These are phyloP conservation scores for Gouania willdenowi DNA, from an alignment of 2,797 vertebrate genomes.

Conservation along the genomic window DNA sequence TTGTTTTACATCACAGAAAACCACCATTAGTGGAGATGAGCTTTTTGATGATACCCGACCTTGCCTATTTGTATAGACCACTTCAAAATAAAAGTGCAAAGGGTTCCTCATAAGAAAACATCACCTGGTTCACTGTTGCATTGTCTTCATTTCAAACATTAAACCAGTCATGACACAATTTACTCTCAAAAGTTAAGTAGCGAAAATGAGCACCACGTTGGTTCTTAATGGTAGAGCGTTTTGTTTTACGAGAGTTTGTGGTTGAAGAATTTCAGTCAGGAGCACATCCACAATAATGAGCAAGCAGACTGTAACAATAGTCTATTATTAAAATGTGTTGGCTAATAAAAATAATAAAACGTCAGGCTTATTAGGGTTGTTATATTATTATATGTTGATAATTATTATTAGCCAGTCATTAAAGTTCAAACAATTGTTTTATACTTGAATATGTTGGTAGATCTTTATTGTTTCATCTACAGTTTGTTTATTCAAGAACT, in stretches of 20 bases:
- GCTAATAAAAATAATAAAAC: no score
- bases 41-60: background rate
- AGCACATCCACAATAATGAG: conserved; percentile 10
- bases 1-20: no score
- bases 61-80: conserved; percentile 8
- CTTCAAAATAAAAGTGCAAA: conserved; percentile 1
- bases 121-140: conserved; percentile 14
- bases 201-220: conserved; percentile 42
- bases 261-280: conserved; percentile 46
- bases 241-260: conserved; percentile 54
- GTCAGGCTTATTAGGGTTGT: no score
- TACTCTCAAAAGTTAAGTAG: conserved; percentile 35
- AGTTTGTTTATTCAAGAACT: no score
- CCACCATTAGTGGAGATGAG: background rate
- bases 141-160: conserved; percentile 23
- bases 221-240: conserved; percentile 47
- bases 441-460: no score
- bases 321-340: no score
- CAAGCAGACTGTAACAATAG: background rate
- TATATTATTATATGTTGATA: no score
- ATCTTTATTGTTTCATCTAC: no score
- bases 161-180: conserved; percentile 22
- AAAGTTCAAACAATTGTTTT: no score
- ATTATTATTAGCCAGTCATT: no score
- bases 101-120: conserved; percentile 11